Evolutionary conservation across 2,797 vertebrate genomes (phyloP).

Genomic region (Peromyscus aztecus): DNA sequence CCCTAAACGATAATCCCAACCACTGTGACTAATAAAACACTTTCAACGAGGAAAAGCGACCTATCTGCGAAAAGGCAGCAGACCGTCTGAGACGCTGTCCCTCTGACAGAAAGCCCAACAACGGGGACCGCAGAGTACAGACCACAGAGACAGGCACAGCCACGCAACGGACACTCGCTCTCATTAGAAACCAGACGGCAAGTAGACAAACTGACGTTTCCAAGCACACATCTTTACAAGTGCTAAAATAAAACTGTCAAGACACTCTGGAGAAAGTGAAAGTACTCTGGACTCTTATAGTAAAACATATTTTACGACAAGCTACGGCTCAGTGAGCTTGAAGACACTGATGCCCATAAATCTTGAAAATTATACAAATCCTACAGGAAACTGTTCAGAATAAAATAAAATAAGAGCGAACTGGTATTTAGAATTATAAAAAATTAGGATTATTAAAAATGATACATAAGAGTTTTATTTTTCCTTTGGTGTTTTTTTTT

Average conservation of each 20-base stretch:
- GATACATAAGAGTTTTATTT: neutral
- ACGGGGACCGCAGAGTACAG: neutral
- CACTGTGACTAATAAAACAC: neutral
- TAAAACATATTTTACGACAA: neutral
- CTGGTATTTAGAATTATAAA: neutral
- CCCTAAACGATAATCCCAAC: neutral
- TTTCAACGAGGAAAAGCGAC: neutral
- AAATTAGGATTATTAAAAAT: neutral
- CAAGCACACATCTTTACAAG: neutral
- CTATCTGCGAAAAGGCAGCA: neutral
- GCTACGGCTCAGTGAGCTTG: neutral
- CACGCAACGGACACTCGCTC: neutral
- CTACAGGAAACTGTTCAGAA: neutral
- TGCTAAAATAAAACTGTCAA: neutral
- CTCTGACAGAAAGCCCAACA: conserved; percentile 3
- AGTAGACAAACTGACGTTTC: neutral
- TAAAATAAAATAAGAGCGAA: neutral
- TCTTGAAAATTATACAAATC: neutral
- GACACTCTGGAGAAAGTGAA: neutral
- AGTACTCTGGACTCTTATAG: neutral
- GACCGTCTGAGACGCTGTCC: neutral
- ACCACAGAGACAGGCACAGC: neutral
- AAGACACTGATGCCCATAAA: neutral
- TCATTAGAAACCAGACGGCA: neutral
- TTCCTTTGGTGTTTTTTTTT: neutral